Evolutionary conservation across 2,113 vertebrate genomes (phyloP).

Genomic region (Elanus axillaris): DNA sequence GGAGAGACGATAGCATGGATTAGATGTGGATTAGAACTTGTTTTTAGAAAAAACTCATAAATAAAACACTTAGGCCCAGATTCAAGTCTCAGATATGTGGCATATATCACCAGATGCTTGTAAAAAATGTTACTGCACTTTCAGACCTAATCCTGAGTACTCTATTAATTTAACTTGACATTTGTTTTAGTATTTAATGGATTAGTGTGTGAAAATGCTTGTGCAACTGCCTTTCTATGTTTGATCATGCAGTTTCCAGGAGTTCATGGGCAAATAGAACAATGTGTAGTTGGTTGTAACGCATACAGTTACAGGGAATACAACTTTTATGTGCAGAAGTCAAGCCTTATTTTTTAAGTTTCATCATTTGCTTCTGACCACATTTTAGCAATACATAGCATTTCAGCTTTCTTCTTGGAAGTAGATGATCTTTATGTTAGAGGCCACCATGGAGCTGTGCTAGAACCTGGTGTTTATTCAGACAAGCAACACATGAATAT

Average conservation of each 20-base stretch:
- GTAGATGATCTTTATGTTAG: not conserved
- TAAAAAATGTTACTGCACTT: conserved; percentile 59
- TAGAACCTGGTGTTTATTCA: not conserved
- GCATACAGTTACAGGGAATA: not conserved
- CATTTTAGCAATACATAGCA: not conserved
- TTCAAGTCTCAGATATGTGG: conserved; percentile 38
- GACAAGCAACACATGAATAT: not conserved
- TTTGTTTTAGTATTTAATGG: conserved; percentile 45
- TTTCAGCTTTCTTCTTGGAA: not conserved
- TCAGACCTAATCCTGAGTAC: conserved; percentile 11
- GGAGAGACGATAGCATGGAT: conserved; percentile 28
- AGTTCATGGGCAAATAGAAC: not conserved
- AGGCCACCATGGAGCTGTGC: not conserved
- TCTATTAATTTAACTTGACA: conserved; percentile 56
- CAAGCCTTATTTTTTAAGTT: not conserved
- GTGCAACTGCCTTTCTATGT: not conserved
- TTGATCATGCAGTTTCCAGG: not conserved
- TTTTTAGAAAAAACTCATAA: conserved; percentile 61
- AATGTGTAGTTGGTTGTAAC: not conserved
- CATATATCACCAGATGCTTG: conserved; percentile 53
- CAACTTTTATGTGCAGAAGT: not conserved
- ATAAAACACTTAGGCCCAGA: conserved; percentile 48
- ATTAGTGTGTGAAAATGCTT: conserved; percentile 38
- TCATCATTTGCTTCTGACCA: not conserved
- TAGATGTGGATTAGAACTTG: conserved; percentile 50